phyloP scores from a whole-genome alignment of 2,888 invertebrate species.

The Cactoblastis cactorum region DNA sequence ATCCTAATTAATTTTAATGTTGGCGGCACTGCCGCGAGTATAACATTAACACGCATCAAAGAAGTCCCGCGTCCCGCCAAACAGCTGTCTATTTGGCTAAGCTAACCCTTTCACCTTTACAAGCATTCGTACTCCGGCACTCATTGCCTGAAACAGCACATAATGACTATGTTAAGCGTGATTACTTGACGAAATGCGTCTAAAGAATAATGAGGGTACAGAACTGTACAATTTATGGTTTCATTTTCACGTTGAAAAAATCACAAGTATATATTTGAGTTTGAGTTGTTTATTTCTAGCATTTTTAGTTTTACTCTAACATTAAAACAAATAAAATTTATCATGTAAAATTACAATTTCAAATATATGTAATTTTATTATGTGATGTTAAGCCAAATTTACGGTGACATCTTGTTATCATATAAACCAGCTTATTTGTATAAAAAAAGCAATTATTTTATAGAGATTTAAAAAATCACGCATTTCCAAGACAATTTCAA shows the following conservation, averaged over 20 bases:
- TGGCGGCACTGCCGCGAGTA: background rate
- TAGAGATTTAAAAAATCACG: too few species aligned
- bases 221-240: background rate
- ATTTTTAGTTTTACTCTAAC: too few species aligned
- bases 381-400: too few species aligned
- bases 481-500: too few species aligned
- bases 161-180: conserved; percentile 53
- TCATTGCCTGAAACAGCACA: conserved; percentile 51
- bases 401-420: too few species aligned
- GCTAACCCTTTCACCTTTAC: conserved; percentile 44
- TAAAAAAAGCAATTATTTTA: too few species aligned
- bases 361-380: too few species aligned
- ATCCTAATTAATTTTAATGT: background rate
- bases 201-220: background rate
- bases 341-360: too few species aligned
- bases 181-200: conserved; percentile 37
- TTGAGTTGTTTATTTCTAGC: too few species aligned
- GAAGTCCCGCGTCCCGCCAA: background rate
- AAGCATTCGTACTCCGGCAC: conserved; percentile 59
- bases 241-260: background rate
- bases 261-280: too few species aligned
- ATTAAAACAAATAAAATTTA: too few species aligned
- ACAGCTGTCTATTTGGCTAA: conserved; percentile 23
- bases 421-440: too few species aligned
- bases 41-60: background rate